Base-by-base conservation (phyloP, 1,140 invertebrate genomes). In the Drosophila athabasca region DNA sequence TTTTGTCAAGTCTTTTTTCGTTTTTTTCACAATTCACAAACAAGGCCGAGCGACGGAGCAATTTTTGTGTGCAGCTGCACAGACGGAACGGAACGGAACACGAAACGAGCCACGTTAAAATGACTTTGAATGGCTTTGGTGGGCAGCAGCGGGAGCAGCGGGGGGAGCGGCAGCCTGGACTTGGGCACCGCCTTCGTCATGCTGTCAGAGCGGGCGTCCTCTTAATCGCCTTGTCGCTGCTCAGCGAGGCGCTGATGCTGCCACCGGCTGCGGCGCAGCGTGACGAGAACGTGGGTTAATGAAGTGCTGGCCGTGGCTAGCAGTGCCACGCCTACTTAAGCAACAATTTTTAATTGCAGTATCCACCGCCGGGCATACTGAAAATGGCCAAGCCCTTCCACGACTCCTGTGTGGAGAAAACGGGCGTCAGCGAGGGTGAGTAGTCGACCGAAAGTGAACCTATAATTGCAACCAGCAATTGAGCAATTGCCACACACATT, bases 351-450 rank as follows among this genome's bases (percentile, higher is more conserved):
- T 91, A 70, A 84, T 84, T 91, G 68, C 78, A 91, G 89, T 91
- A 85, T 78, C 90, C 90, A 55, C 90, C 90, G 57, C 71, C 79
- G 54, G 71, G 76, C 26, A 79, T 91, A 49, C 41, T 90, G 17
- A 89, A 82, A 89, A 90, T 90, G 87, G 69, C 87, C 22, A 91
- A 91, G 67, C 74, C 88, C 59, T 85, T 90, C 46, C 90, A 91
- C 46, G 87, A 91, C 22, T 50, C 45, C 41, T 91, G 90, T 54
- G 87, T 91, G 48, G 82, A 79, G 49, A 72, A 91, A 39, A 91
- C 90, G 26, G 90, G 90, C 31, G 90, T 91, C 43, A 79, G 74
- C 41, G 90, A 91, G 62, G 75, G 90, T 91, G 49, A 79, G 76
- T 68, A 39, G n/a, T 19, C 8, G 8, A 1, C 13, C 41, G 49